Evolutionary conservation across 2,797 vertebrate species (phyloP).

Genomic region (Melanotaenia maccullochi): DNA sequence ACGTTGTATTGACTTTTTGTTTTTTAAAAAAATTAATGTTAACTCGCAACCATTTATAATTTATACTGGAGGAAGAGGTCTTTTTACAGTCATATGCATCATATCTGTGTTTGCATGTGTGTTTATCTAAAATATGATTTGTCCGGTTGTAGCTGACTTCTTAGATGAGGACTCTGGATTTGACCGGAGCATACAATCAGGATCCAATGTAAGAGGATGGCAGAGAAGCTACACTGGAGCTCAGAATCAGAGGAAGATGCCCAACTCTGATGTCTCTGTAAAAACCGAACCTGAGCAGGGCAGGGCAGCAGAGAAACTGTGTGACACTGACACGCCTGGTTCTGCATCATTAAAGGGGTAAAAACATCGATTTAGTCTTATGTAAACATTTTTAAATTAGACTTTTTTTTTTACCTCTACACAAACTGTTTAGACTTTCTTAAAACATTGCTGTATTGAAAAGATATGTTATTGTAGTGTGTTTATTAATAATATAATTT

Average conservation of each 20-base stretch:
- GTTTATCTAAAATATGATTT: neutral
- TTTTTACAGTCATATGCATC: neutral
- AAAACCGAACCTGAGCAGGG: conserved; percentile 58
- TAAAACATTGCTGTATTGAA: neutral
- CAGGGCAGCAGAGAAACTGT: conserved; percentile 48
- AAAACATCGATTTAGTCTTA: neutral
- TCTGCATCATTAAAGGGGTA: conserved; percentile 72
- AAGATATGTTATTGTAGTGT: neutral
- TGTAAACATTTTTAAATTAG: neutral
- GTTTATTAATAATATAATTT: conserved; percentile 7
- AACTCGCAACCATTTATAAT: too few relatives aligned
- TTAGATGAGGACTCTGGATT: conserved; percentile 57
- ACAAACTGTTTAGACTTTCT: neutral
- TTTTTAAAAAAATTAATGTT: too few relatives aligned
- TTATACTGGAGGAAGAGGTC: too few relatives aligned
- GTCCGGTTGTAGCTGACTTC: conserved; percentile 60
- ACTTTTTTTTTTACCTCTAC: neutral
- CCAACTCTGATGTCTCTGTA: conserved; percentile 66
- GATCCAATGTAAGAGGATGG: conserved; percentile 53
- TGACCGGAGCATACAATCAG: conserved; percentile 31
- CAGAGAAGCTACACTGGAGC: conserved; percentile 60
- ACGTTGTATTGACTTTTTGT: too few relatives aligned
- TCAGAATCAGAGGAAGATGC: conserved; percentile 64
- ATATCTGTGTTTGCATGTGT: neutral
- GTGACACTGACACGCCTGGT: conserved; percentile 54